phyloP scores from a whole-genome alignment of 2,888 invertebrate genomes.

The Melangyna quadrimaculata region DNA sequence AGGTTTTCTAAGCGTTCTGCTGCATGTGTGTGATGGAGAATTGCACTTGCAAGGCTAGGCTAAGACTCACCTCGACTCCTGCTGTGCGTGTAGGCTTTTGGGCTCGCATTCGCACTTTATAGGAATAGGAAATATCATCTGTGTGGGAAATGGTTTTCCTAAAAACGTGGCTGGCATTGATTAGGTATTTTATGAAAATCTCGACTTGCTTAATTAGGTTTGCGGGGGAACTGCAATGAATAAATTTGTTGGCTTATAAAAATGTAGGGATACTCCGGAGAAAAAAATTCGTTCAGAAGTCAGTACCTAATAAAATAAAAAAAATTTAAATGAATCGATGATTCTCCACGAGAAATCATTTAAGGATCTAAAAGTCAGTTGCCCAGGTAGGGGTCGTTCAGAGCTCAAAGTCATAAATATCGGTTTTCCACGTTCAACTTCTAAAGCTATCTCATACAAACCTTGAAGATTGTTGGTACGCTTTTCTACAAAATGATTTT shows the following conservation, averaged over 20 bases:
- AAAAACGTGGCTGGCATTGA: conserved; percentile 44
- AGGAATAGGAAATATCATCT: conserved; percentile 41
- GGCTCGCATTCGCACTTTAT: conserved; percentile 3
- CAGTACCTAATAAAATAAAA: too few species aligned
- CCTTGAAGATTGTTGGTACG: too few species aligned
- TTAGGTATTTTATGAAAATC: conserved; percentile 42
- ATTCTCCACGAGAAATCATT: too few species aligned
- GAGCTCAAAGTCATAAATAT: too few species aligned
- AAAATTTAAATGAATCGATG: too few species aligned
- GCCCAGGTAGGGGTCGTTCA: too few species aligned
- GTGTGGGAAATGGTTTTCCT: conserved; percentile 39
- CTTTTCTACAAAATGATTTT: too few species aligned
- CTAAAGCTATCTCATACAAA: too few species aligned
- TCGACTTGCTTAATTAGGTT: conserved; percentile 46
- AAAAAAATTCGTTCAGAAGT: not conserved
- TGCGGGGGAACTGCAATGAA: not conserved
- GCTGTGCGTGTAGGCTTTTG: conserved; percentile 59
- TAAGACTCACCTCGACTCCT: conserved; percentile 2
- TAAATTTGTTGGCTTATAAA: not conserved
- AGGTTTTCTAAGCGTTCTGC: conserved; percentile 23
- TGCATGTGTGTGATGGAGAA: conserved; percentile 10
- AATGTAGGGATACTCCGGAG: not conserved
- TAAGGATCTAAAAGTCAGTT: too few species aligned
- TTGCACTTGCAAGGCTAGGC: conserved; percentile 28
- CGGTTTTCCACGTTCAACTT: too few species aligned